Base-by-base conservation (phyloP, 2,888 invertebrate species). In the Melanchra persicariae region DNA sequence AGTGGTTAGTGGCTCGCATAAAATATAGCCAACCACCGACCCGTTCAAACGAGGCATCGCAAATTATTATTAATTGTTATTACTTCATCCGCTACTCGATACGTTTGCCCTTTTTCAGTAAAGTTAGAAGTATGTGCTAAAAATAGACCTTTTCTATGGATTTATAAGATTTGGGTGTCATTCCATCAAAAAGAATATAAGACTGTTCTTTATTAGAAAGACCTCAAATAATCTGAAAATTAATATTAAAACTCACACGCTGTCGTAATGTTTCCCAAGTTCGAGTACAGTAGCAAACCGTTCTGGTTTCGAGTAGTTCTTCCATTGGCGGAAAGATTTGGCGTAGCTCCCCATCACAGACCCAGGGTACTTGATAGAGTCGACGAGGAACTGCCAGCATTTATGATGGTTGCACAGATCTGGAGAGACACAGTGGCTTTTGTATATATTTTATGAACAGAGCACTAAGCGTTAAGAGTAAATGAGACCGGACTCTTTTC, bases 341-440 rank as follows among this genome's bases (percentile, higher is more conserved):
- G 95, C 95, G 59, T 91, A 79, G 63, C 89, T 90, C 0, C 92
- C 95, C 30, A 95, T 68, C 10, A 95, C 17, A 6, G 90, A 86
- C 0, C 91, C 91, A 1, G 93, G 94, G 67, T 90, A 77, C 68
- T 88, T 89, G 24, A 94, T 49, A 6, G 93, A 84, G 52, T 95
- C 94, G 1, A 90, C 67, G 15, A 91, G 82, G 10, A 91, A 85
- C 75, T 93, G 80, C 95, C 95, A 95, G 68, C 91, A 86, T 76
- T 92, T 88, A 70, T 95, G 90, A 79, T 95, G 95, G 71, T 88
- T 93, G 81, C 95, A 95, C 69, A 95, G 85, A 87, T 95, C 95
- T 95, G 82, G 47, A 90, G 67, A 1, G 10, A 30, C 15, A 26
- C 19, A 30, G 24, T 40, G 37, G 4, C 2, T n/a, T 52, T n/a